phyloP scores from a whole-genome alignment of 2,888 invertebrate species.

The Macrostomum cliftonense region DNA sequence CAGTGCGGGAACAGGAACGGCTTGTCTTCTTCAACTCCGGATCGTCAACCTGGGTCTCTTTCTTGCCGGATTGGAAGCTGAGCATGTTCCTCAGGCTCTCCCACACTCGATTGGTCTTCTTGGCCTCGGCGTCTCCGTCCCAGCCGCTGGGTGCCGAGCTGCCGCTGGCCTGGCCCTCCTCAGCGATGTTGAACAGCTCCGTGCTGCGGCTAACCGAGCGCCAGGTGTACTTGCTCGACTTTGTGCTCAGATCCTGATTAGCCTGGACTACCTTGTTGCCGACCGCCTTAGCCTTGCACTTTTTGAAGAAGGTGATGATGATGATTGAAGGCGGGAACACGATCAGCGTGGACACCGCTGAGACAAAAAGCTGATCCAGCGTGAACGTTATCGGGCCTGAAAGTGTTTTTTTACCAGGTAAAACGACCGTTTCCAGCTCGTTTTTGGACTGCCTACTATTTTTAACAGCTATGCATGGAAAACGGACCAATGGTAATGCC shows the following conservation, averaged over 20 bases:
- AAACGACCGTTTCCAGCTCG: no score
- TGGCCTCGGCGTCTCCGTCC: constrained; percentile 14
- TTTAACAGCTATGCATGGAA: no score
- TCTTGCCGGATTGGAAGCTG: constrained; percentile 17
- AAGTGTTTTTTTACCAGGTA: no score
- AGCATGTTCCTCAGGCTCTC: constrained; percentile 23
- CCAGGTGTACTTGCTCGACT: constrained; percentile 25
- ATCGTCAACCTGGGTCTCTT: constrained; percentile 12
- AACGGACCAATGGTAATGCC: constrained; percentile 1
- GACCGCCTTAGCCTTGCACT: constrained; percentile 20
- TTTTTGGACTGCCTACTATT: no score
- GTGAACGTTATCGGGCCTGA: not conserved
- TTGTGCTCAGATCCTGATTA: constrained; percentile 21
- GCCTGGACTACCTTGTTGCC: constrained; percentile 21
- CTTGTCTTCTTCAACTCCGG: constrained; percentile 26
- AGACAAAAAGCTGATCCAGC: constrained; percentile 21
- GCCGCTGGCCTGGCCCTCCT: constrained; percentile 11
- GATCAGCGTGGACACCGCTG: constrained; percentile 29
- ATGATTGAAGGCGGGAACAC: constrained; percentile 33
- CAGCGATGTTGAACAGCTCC: not conserved
- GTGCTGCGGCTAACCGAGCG: not conserved
- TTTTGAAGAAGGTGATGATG: constrained; percentile 30
- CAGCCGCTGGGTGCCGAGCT: constrained; percentile 17
- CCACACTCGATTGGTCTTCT: constrained; percentile 19
- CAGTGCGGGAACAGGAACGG: constrained; percentile 29